A percentile compares a stretch with the other conserved stretches of the same genome.
Evolutionary conservation across 2,113 vertebrate genomes (phyloP).

Genomic region (Reinhardtius hippoglossoides): DNA sequence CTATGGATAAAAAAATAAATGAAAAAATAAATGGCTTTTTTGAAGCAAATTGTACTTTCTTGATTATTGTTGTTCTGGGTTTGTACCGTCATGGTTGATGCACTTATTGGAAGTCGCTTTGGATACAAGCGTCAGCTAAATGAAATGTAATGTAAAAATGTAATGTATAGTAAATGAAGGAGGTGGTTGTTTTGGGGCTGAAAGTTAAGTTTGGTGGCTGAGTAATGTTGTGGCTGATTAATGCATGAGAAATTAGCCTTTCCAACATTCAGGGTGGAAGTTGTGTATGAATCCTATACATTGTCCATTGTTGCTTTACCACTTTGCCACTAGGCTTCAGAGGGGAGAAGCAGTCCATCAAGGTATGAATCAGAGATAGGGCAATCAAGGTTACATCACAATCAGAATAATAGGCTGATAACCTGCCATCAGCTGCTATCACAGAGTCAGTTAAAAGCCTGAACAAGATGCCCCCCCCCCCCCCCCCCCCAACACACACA

Average conservation of each 20-base stretch:
- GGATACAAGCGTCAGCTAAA: too few relatives aligned
- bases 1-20: too few relatives aligned
- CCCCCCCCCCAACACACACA: too few relatives aligned
- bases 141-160: too few relatives aligned
- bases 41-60: too few relatives aligned
- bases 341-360: background rate
- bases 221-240: constrained; percentile 8
- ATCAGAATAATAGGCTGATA: constrained; percentile 6
- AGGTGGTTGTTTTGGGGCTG: constrained; percentile 10
- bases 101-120: too few relatives aligned
- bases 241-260: constrained; percentile 23
- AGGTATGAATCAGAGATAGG: constrained; percentile 1
- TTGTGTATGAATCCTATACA: background rate
- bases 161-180: background rate
- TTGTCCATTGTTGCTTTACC: background rate
- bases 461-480: too few relatives aligned
- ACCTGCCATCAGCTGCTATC: background rate
- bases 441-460: background rate
- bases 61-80: too few relatives aligned
- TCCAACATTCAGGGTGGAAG: background rate
- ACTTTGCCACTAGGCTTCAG: background rate
- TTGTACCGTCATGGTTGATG: too few relatives aligned
- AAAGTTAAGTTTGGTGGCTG: background rate
- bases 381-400: background rate
- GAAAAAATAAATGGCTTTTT: too few relatives aligned